These are phyloP conservation scores for Theretra japonica DNA, from an alignment of 2,888 invertebrate genomes.

Conservation along the genomic window DNA sequence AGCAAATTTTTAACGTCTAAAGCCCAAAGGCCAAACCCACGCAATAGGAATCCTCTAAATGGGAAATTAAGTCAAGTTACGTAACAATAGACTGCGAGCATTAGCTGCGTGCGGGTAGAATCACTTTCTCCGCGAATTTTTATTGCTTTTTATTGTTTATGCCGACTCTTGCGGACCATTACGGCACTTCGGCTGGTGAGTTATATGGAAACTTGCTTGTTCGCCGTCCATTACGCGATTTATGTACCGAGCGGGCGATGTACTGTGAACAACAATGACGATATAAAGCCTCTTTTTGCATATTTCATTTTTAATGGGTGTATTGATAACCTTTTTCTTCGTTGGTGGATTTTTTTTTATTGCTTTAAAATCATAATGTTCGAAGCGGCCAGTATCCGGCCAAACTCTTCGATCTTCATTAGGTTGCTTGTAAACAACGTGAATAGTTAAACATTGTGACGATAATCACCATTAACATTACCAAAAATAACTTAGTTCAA, in stretches of 20 bases:
- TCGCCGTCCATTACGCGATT: slow-evolving; percentile 71
- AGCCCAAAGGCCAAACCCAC: neutral
- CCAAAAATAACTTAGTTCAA: no score
- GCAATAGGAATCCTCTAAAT: neutral
- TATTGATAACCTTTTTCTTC: neutral
- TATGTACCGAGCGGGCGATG: slow-evolving; percentile 57
- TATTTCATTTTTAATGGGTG: slow-evolving; percentile 13
- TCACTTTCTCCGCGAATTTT: slow-evolving; percentile 68
- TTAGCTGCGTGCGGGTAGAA: slow-evolving; percentile 45
- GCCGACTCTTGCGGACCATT: slow-evolving; percentile 63
- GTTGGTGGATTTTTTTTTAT: neutral
- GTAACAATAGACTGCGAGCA: slow-evolving; percentile 41
- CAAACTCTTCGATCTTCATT: no score
- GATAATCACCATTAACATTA: no score
- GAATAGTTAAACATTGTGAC: no score
- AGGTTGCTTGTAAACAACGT: no score
- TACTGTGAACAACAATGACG: slow-evolving; percentile 47
- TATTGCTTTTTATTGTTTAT: slow-evolving; percentile 77
- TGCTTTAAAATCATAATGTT: no score
- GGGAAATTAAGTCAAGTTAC: slow-evolving; percentile 24
- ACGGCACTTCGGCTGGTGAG: slow-evolving; percentile 72
- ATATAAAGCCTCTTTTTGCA: slow-evolving; percentile 43
- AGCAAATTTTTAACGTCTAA: neutral
- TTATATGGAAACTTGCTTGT: slow-evolving; percentile 73
- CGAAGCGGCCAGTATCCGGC: no score